Conservation (phyloP, 2,888 invertebrate species). For the Drosophila macrospina region DNA sequence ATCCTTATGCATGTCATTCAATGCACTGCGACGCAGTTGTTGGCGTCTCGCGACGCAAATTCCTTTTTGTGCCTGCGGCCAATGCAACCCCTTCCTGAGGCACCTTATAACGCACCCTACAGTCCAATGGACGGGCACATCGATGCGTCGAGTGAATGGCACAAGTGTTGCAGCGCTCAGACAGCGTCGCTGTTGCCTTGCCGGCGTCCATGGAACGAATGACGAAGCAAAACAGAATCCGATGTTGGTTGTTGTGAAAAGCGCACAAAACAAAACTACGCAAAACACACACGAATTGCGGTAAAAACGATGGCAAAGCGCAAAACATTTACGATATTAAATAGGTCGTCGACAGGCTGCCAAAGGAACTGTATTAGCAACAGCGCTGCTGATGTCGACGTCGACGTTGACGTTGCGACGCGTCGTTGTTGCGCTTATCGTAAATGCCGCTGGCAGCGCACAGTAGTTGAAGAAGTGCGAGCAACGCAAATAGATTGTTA, state of each 20-base stretch:
- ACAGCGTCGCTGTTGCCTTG: conserved; percentile 13
- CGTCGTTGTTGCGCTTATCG: conserved; percentile 46
- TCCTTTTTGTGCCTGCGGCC: conserved; percentile 19
- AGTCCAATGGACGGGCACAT: not conserved
- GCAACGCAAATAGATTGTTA: not conserved
- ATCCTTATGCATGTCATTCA: conserved; percentile 20
- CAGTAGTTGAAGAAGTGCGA: conserved; percentile 20
- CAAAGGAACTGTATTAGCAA: conserved; percentile 27
- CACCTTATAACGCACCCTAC: conserved; percentile 15
- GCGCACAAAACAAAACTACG: conserved; percentile 67
- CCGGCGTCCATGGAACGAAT: conserved; percentile 46
- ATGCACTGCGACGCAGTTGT: conserved; percentile 50
- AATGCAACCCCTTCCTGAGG: conserved; percentile 23
- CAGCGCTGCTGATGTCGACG: conserved; percentile 9
- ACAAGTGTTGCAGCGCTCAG: conserved; percentile 21
- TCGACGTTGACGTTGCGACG: conserved; percentile 14
- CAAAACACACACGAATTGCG: conserved; percentile 45
- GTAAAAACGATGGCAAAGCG: conserved; percentile 17
- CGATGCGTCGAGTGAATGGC: not conserved
- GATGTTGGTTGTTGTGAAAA: conserved; percentile 73
- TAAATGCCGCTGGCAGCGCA: conserved; percentile 43
- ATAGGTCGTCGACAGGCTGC: not conserved
- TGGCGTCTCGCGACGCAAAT: conserved; percentile 52
- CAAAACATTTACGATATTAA: conserved; percentile 57
- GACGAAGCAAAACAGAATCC: conserved; percentile 70